Conservation (phyloP, 2,888 invertebrate genomes). For the Netelia melanura region DNA sequence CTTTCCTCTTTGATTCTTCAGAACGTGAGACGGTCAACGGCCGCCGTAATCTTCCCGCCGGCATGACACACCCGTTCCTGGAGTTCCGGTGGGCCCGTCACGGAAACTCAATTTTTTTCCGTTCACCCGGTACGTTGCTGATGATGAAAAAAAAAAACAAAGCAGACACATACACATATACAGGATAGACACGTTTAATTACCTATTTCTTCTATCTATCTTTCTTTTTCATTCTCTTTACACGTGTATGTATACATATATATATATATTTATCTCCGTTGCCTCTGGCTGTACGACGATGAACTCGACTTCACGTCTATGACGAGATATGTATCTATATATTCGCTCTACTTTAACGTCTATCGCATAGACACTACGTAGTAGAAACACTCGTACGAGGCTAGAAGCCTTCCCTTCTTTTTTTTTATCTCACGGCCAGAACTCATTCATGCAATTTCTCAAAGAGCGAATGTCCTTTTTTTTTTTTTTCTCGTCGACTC, state of each 20-base stretch:
- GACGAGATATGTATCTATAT: neutral
- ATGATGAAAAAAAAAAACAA: conserved; percentile 51
- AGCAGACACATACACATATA: conserved; percentile 31
- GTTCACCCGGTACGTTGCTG: conserved; percentile 69
- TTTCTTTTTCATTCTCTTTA: neutral
- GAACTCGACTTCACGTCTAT: neutral
- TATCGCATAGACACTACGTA: neutral
- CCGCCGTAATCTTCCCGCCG: conserved; percentile 69
- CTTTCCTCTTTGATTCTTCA: conserved; percentile 70
- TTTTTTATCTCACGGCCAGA: conserved; percentile 1
- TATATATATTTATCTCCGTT: neutral
- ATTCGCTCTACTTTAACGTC: neutral
- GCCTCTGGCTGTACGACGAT: neutral
- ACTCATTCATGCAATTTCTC: conserved; percentile 51
- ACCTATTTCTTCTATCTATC: conserved; percentile 25
- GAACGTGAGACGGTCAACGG: conserved; percentile 70
- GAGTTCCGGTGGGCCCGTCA: conserved; percentile 69
- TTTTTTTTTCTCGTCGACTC: conserved; percentile 5
- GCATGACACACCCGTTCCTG: conserved; percentile 67
- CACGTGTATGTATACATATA: neutral
- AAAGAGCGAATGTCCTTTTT: conserved; percentile 18
- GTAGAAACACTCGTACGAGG: neutral
- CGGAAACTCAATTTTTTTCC: conserved; percentile 68
- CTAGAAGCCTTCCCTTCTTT: neutral
- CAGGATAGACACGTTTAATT: conserved; percentile 22